Conservation (phyloP, 2,113 vertebrate genomes). For the Psittacula cyanocephala region DNA sequence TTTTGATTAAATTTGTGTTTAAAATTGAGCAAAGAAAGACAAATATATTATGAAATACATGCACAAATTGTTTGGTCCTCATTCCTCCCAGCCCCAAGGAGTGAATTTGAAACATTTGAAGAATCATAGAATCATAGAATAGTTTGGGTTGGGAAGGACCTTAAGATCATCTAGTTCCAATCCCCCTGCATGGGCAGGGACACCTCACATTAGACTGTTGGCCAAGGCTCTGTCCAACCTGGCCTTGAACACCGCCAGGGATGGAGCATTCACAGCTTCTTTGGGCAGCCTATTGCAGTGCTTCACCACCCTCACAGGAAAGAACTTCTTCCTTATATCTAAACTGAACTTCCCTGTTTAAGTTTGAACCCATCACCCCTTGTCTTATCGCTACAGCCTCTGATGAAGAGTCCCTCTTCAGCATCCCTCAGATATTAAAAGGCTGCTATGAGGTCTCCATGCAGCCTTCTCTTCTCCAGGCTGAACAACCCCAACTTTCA, state of each 20-base stretch:
- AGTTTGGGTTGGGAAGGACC: neutral
- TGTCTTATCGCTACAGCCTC: neutral
- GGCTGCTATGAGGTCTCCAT: neutral
- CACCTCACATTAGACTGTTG: neutral
- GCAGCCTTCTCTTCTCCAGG: neutral
- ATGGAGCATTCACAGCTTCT: neutral
- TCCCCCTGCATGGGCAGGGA: neutral
- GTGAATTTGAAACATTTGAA: neutral
- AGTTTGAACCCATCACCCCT: neutral
- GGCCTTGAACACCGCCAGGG: neutral
- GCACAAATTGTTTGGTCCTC: neutral
- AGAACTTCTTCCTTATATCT: neutral
- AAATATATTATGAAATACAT: neutral
- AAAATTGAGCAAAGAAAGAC: neutral
- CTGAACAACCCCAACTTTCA: neutral
- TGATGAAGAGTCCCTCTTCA: neutral
- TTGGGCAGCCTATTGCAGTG: neutral
- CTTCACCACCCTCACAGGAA: neutral
- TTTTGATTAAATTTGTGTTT: neutral
- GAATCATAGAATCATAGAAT: neutral
- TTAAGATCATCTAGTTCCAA: neutral
- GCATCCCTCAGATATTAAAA: neutral
- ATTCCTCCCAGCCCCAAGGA: neutral
- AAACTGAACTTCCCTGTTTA: neutral
- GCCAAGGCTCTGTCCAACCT: neutral